Percentiles rank a stretch among this genome's conserved stretches.
These are phyloP conservation scores for Falcunculus frontatus DNA, from an alignment of 2,113 vertebrate species.

Conservation along the genomic window DNA sequence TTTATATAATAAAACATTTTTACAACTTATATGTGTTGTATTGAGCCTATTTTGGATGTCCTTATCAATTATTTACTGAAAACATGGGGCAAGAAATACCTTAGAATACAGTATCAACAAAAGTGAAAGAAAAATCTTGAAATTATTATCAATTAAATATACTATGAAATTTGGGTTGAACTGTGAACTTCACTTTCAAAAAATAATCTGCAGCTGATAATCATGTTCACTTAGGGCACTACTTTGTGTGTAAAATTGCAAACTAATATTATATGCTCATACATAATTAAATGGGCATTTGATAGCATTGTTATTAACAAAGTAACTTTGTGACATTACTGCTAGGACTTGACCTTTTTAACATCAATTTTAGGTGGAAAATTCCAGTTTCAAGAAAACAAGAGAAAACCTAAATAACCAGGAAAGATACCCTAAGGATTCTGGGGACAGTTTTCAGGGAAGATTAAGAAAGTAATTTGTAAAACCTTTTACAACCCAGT, in stretches of 20 bases:
- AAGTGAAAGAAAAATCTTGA: not conserved
- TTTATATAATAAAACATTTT: not conserved
- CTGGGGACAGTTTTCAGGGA: not conserved
- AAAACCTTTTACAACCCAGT: not conserved
- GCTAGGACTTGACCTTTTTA: not conserved
- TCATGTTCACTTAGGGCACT: not conserved
- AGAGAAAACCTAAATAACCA: not conserved
- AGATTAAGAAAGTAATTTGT: not conserved
- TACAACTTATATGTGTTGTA: not conserved
- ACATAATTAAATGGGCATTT: not conserved
- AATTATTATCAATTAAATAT: not conserved
- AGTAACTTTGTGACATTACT: not conserved
- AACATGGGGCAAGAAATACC: not conserved
- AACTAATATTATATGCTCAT: not conserved
- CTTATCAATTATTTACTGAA: not conserved
- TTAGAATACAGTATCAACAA: not conserved
- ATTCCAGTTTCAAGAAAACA: not conserved
- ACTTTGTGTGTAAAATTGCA: not conserved
- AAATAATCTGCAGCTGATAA: not conserved
- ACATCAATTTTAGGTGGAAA: not conserved
- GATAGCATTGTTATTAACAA: not conserved
- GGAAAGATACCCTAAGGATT: not conserved
- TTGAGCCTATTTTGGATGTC: not conserved
- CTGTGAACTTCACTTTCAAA: not conserved
- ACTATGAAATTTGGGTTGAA: not conserved